Percentiles rank a stretch among this genome's conserved stretches.
These are phyloP conservation scores for Agrochola circellaris DNA, from an alignment of 2,888 invertebrate genomes.

Conservation along the genomic window DNA sequence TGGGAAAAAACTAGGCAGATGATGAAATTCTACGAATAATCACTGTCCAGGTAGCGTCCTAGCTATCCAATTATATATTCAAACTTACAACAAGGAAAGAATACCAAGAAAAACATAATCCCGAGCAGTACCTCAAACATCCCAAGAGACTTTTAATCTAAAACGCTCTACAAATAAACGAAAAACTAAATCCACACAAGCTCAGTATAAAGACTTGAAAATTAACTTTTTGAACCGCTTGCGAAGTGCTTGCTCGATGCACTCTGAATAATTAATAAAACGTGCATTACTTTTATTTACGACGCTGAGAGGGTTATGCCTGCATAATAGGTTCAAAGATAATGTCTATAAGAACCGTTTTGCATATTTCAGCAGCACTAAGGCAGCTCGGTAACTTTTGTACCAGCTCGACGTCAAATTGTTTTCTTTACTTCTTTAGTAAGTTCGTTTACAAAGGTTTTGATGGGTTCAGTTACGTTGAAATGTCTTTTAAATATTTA, in stretches of 20 bases:
- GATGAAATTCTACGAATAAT: neutral
- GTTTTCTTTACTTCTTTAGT: constrained; percentile 47
- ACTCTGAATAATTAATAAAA: constrained; percentile 76
- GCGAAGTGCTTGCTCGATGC: constrained; percentile 67
- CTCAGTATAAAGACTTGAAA: constrained; percentile 49
- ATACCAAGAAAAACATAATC: constrained; percentile 10
- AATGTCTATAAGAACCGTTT: constrained; percentile 70
- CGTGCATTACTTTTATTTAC: constrained; percentile 69
- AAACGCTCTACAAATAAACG: constrained; percentile 51
- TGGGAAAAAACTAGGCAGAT: too few relatives aligned
- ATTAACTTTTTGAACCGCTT: constrained; percentile 60
- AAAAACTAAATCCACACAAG: constrained; percentile 51
- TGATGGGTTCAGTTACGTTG: constrained; percentile 12
- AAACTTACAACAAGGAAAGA: neutral
- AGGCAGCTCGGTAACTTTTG: constrained; percentile 60
- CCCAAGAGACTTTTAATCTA: constrained; percentile 45
- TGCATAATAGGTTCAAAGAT: constrained; percentile 68
- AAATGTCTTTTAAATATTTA: constrained; percentile 25
- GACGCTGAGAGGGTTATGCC: constrained; percentile 53
- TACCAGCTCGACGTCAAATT: constrained; percentile 44
- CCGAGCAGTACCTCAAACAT: constrained; percentile 16
- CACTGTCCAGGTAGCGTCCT: neutral
- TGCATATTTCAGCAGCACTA: constrained; percentile 72
- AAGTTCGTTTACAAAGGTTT: constrained; percentile 35
- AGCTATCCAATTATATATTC: neutral